Base-by-base conservation (phyloP, 2,888 invertebrate genomes). In the Trichacis sp. region DNA sequence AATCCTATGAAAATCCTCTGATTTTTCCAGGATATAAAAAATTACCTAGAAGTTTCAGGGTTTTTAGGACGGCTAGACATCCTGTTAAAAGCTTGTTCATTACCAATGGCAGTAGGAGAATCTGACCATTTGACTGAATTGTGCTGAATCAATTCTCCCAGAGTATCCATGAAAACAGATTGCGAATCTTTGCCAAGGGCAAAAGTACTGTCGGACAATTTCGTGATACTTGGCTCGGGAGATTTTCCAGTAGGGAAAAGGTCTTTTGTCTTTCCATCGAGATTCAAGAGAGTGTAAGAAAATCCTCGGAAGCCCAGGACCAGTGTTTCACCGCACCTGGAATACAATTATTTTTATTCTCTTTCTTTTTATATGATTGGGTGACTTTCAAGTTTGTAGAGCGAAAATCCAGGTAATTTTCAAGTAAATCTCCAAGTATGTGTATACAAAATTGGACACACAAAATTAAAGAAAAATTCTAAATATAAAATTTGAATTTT, bases 141-240 rank as follows among this genome's bases (percentile, higher is more conserved):
- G 81, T 89, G 91, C 81, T 87, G 89, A 58, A 90, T 89, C 48
- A 92, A 88, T 72, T 88, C 87, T 17, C 92, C 91, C 40, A 88
- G 88, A 17, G 92, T 90, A 81, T 96, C 92, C 56, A 97, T 92
- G 2, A 96, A 88, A 63, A 97, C 93, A 0, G 96, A 92, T 75
- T 93, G 93, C 45, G 92, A 91, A 82, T 98, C 97, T 74, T 95
- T 90, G 0, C 95, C 93, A 24, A 98, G 88, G 4, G 94, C 92
- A 79, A 96, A 92, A 17, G 91, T 88, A 52, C 88, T 89, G 64
- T 92, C 90, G 0, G 91, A 90, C 65, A 93, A 87, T 75, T 92
- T 89, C n/a, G 92, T 90, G 73, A 95, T 90, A 55, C 91, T 92
- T 0, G 96, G 95, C 78, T 96, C 96, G 40, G 91, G 88, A 11